Evolutionary conservation across 2,797 vertebrate species (phyloP).

Genomic region (Threskiornis aethiopicus): DNA sequence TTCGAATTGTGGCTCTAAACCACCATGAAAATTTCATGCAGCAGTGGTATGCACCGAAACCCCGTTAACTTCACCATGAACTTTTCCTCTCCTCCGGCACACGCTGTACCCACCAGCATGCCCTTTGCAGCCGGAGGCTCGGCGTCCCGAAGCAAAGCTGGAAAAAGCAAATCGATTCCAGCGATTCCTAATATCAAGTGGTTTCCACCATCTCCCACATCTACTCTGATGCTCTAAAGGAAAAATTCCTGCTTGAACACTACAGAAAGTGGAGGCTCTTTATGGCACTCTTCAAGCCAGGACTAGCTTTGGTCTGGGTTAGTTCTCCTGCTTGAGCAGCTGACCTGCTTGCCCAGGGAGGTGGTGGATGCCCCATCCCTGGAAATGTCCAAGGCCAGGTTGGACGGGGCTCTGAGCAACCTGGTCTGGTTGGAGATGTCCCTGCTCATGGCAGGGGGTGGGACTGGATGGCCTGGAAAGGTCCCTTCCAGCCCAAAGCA

Average conservation of each 20-base stretch:
- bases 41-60: background rate
- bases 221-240: background rate
- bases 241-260: background rate
- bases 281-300: rapidly evolving
- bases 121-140: background rate
- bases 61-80: background rate
- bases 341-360: background rate
- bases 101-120: background rate
- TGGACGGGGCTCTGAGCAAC: background rate
- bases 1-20: conserved; percentile 16
- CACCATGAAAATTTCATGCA: background rate
- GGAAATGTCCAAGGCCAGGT: rapidly evolving
- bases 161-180: background rate
- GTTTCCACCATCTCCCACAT: background rate
- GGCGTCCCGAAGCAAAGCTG: background rate
- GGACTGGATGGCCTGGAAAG: background rate
- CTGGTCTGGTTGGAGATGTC: background rate
- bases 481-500: background rate
- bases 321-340: background rate
- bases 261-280: background rate
- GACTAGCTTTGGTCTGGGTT: background rate
- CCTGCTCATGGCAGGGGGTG: rapidly evolving
- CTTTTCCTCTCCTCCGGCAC: background rate
- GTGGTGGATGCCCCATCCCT: background rate
- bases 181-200: background rate